These are phyloP conservation scores for Synanthedon myopaeformis DNA, from an alignment of 2,888 invertebrate species.

Conservation along the genomic window DNA sequence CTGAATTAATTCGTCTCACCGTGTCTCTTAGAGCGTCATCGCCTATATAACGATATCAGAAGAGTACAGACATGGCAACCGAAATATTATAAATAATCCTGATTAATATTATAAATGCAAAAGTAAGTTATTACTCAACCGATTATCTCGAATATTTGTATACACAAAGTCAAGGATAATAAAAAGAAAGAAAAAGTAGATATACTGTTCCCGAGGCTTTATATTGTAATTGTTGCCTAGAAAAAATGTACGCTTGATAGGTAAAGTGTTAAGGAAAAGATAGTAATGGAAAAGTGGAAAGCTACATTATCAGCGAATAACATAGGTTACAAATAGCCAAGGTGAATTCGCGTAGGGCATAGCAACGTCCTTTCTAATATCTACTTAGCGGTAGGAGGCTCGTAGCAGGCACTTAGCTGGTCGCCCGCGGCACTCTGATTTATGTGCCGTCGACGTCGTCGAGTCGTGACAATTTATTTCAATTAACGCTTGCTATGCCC, in stretches of 20 bases:
- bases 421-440: slow-evolving; percentile 64
- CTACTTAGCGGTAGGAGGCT: slow-evolving; percentile 18
- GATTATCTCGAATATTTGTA: too few species aligned
- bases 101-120: neutral
- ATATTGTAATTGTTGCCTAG: too few species aligned
- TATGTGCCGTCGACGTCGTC: slow-evolving; percentile 55
- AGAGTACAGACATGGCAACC: neutral
- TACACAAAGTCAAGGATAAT: too few species aligned
- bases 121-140: too few species aligned
- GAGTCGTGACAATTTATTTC: slow-evolving; percentile 67
- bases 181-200: too few species aligned
- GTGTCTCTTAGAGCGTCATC: slow-evolving; percentile 57
- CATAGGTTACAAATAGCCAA: too few species aligned
- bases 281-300: too few species aligned
- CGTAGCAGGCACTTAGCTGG: slow-evolving; percentile 64
- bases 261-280: too few species aligned
- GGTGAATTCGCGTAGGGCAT: neutral
- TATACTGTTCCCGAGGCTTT: too few species aligned
- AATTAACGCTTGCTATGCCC: slow-evolving; percentile 40
- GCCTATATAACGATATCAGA: neutral
- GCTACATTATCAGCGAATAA: too few species aligned
- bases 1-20: slow-evolving; percentile 67
- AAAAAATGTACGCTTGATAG: too few species aligned
- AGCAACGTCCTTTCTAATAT: neutral
- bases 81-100: neutral